Conservation (phyloP, 1,140 invertebrate species). For the Drosophila nigrodunni region DNA sequence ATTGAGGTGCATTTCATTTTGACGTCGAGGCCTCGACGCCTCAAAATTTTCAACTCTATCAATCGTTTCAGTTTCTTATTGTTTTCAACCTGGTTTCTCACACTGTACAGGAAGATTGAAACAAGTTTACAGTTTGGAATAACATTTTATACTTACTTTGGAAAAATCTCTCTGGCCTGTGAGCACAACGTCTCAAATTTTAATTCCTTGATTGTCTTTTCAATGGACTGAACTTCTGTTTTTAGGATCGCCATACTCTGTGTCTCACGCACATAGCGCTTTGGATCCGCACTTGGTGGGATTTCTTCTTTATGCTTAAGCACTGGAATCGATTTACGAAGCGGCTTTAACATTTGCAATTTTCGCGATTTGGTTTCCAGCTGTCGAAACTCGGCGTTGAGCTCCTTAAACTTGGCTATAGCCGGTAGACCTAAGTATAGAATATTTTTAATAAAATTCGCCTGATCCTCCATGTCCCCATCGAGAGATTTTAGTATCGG, state of each 20-base stretch:
- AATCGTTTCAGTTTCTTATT: slow-evolving; percentile 63
- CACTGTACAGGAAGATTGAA: slow-evolving; percentile 35
- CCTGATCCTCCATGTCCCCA: slow-evolving; percentile 76
- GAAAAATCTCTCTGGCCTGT: slow-evolving; percentile 71
- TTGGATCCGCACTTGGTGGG: slow-evolving; percentile 33
- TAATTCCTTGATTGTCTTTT: slow-evolving; percentile 69
- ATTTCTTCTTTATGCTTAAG: slow-evolving; percentile 33
- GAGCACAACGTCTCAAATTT: slow-evolving; percentile 68
- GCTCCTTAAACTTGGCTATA: slow-evolving; percentile 68
- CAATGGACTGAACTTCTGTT: slow-evolving; percentile 57
- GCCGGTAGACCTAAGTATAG: slow-evolving; percentile 74
- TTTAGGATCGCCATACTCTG: slow-evolving; percentile 66
- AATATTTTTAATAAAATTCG: slow-evolving; percentile 74
- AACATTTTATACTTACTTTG: slow-evolving; percentile 41
- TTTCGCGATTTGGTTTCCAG: slow-evolving; percentile 61
- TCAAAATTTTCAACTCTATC: slow-evolving; percentile 59
- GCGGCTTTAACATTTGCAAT: slow-evolving; percentile 50
- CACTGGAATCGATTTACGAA: neutral
- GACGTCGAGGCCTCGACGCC: slow-evolving; percentile 50
- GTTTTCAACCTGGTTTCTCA: slow-evolving; percentile 70
- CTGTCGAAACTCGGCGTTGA: slow-evolving; percentile 57
- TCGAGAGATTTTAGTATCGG: slow-evolving; percentile 73
- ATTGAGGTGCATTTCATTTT: slow-evolving; percentile 67
- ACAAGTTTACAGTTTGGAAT: neutral
- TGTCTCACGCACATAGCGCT: slow-evolving; percentile 74